These are phyloP conservation scores for Dunckerocampus dactyliophorus DNA, from an alignment of 2,113 vertebrate genomes.

Conservation along the genomic window DNA sequence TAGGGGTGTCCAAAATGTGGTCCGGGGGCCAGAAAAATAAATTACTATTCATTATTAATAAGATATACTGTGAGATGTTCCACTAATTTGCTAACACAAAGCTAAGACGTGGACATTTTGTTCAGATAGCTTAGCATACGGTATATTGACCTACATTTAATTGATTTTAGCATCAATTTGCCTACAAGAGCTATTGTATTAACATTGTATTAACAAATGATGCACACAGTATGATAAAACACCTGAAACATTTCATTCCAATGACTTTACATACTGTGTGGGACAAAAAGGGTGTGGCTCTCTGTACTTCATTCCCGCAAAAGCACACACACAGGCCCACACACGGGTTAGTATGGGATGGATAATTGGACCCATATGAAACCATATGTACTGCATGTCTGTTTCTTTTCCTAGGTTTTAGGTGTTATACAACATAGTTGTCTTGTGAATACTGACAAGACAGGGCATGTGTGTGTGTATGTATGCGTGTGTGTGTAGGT, in stretches of 20 bases:
- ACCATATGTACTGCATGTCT: background rate
- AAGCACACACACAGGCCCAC: background rate
- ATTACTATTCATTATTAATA: too few relatives aligned
- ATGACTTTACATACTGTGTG: background rate
- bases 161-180: too few relatives aligned
- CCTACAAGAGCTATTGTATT: too few relatives aligned
- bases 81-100: too few relatives aligned
- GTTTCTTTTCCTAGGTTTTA: slow-evolving; percentile 36
- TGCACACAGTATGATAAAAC: background rate
- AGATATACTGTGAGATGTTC: too few relatives aligned
- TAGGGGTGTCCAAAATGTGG: too few relatives aligned
- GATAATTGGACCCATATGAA: background rate
- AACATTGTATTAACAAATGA: background rate
- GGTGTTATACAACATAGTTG: slow-evolving; percentile 29
- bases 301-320: background rate
- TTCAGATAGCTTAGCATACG: too few relatives aligned
- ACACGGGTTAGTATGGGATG: slow-evolving; percentile 6
- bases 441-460: slow-evolving; percentile 22
- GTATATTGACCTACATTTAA: too few relatives aligned
- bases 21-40: too few relatives aligned
- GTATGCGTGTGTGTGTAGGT: slow-evolving; percentile 14
- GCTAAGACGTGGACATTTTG: too few relatives aligned
- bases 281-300: slow-evolving; percentile 1
- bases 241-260: background rate
- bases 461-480: slow-evolving; percentile 2